Evolutionary conservation across 30 jellyfish, hydroid and myxozoan genomes (phyloP), one percentile per base, ranked within the genome.

Genomic region (Pelagia noctiluca): DNA sequence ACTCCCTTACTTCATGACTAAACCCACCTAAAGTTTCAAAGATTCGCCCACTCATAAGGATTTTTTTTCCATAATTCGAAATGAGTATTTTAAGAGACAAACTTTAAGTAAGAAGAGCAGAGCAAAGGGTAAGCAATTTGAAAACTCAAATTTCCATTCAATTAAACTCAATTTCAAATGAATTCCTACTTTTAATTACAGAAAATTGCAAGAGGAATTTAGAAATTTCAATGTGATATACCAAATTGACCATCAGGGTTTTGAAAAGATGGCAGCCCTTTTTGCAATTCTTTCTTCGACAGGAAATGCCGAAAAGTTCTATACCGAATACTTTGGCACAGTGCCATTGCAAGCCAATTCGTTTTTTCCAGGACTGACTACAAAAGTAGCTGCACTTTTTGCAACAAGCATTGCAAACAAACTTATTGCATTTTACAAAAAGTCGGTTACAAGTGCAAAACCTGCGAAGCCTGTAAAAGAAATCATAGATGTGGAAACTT

Each of bases 251-350:
- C 52, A 73, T 3, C 67, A 37, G 35, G 5, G 72, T 36, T 73
- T 73, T 25, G 62, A 73, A 48, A 48, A 38, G 50, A 48, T 73
- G 85, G 71, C 72, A 29, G 72, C 47, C 47, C 85, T 47, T 22
- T 73, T 16, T 48, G 47, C 85, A 73, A 26, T 47, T 0, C 72
- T 73, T 12, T 36, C 71, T 48, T 29, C 57, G n/a, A 10, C 85
- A 29, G 85, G 85, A 38, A 73, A 24, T 73, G 85, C 72, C 25
- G 85, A 73, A 49, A 73, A 73, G 24, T 73, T 73, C 19, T 73
- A 46, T 46, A 26, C 85, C 12, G 67, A 46, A 36, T 73, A 36
- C 48, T 38, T 73, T 73, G 85, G 67, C 52, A 7, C 46, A 29
- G 85, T 48, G 13, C 67, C 85, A 18, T 25, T 73, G 67, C 36